Base-by-base conservation (phyloP, 2,113 vertebrate genomes). In the Myotis lucifugus region DNA sequence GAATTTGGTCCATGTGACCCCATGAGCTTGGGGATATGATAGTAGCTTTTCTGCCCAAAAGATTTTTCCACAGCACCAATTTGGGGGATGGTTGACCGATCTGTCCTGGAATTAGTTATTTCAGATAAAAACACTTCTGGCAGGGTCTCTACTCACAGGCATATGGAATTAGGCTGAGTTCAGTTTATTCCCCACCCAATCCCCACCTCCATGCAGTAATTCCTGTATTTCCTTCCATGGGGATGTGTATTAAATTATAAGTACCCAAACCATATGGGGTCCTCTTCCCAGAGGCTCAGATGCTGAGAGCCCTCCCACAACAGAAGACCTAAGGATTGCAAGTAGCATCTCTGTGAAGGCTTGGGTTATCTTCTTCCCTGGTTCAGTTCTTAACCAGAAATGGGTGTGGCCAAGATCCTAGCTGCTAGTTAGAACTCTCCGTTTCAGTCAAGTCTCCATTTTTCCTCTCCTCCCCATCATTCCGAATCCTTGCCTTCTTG, bases 31-130 rank as follows among this genome's bases (percentile, higher is more conserved):
- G 52, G 15, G 9, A 29, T 64, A 18, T 5, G 14, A 67, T 11
- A 74, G 74, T 25, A 34, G 9, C 34, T 64, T 92, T 70, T 73
- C 48, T 54, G 74, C 46, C 34, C 18, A 34, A 76, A 69, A 69
- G 21, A 8, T 42, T 59, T 83, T 70, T 59, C 54, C 34, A 14
- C 59, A 50, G 34, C 11, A 27, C 14, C 19, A 61, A 27, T 34
- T 69, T 85, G 13, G 52, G 40, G 92, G 61, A 50, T 46, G 52
- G 72, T 72, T 79, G 59, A 89, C 37, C 46, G 13, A 8, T 50
- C 59, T 90, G 67, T 87, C 87, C 87, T 79, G 15, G 81, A 76
- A 54, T 94, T 87, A 52, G 81, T 83, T 64, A n/a, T 72, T 95
- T 95, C 52, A 18, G 27, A 83, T 93, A 10, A 78, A 96, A 79